Conservation (phyloP, 2,797 vertebrate species). For the Poeciliopsis infans region DNA sequence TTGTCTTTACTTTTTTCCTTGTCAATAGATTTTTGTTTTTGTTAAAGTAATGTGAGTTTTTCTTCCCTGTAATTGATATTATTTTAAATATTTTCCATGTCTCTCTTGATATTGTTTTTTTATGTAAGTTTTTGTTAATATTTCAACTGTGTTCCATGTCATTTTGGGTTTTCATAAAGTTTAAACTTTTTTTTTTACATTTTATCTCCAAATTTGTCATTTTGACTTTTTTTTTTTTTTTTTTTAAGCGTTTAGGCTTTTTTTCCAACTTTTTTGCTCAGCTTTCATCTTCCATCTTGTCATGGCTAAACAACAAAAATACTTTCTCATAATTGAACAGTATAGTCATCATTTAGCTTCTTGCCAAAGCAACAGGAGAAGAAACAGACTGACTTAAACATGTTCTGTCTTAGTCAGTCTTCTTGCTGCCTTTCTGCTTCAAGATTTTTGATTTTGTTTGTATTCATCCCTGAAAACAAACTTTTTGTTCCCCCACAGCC, state of each 20-base stretch:
- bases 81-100: neutral
- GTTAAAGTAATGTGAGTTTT: neutral
- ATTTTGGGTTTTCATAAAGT: neutral
- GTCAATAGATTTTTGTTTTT: neutral
- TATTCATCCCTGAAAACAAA: constrained; percentile 6
- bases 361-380: constrained; percentile 9
- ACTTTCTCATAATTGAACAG: neutral
- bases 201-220: neutral
- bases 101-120: neutral
- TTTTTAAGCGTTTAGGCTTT: too few species aligned
- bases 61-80: neutral
- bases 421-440: constrained; percentile 9
- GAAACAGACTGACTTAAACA: constrained; percentile 32
- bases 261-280: neutral
- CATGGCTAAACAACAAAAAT: constrained; percentile 1
- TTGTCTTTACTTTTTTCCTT: neutral
- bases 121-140: neutral
- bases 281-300: neutral
- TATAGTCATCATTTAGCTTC: constrained; percentile 5
- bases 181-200: neutral
- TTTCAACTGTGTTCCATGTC: neutral
- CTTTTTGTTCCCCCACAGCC: constrained; percentile 73
- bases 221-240: neutral
- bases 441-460: constrained; percentile 19
- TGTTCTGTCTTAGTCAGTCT: constrained; percentile 11